These are phyloP conservation scores for Melanerpes formicivorus DNA, from an alignment of 2,113 vertebrate genomes.

Conservation along the genomic window DNA sequence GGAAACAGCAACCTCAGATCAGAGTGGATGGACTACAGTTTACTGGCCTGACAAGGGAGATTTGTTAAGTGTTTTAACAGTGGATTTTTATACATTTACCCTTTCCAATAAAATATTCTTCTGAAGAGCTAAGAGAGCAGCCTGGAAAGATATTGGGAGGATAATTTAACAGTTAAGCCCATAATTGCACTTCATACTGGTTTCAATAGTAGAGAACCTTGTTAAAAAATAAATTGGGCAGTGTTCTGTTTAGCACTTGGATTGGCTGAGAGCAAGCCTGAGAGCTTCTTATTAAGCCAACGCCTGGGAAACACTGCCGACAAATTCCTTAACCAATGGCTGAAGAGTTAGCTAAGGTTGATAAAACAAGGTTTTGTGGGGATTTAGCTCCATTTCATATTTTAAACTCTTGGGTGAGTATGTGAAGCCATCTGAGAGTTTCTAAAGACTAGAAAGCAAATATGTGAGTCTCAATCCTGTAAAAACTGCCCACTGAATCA, in stretches of 20 bases:
- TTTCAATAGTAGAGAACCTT: slow-evolving; percentile 67
- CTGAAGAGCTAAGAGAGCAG: slow-evolving; percentile 46
- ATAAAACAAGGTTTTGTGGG: not conserved
- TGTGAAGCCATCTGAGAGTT: slow-evolving; percentile 16
- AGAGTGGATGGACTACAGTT: slow-evolving; percentile 67
- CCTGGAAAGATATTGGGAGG: slow-evolving; percentile 63
- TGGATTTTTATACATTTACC: slow-evolving; percentile 75
- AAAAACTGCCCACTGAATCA: not conserved
- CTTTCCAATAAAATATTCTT: slow-evolving; percentile 73
- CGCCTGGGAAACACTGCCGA: not conserved
- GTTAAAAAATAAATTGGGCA: slow-evolving; percentile 72
- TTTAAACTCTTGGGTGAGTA: slow-evolving; percentile 13
- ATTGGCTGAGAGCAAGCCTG: slow-evolving; percentile 19
- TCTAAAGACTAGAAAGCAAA: not conserved
- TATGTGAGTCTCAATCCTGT: not conserved
- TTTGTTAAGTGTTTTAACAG: slow-evolving; percentile 77
- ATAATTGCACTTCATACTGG: slow-evolving; percentile 70
- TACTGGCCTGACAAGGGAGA: slow-evolving; percentile 71
- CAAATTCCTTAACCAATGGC: not conserved
- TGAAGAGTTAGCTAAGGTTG: not conserved
- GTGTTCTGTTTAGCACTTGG: slow-evolving; percentile 31
- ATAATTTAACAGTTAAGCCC: slow-evolving; percentile 71
- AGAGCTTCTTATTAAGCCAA: slow-evolving; percentile 33
- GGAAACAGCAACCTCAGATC: slow-evolving; percentile 66
- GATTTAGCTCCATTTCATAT: slow-evolving; percentile 44